Conservation (phyloP, 2,888 invertebrate genomes). For the Linnaemya vulpina region DNA sequence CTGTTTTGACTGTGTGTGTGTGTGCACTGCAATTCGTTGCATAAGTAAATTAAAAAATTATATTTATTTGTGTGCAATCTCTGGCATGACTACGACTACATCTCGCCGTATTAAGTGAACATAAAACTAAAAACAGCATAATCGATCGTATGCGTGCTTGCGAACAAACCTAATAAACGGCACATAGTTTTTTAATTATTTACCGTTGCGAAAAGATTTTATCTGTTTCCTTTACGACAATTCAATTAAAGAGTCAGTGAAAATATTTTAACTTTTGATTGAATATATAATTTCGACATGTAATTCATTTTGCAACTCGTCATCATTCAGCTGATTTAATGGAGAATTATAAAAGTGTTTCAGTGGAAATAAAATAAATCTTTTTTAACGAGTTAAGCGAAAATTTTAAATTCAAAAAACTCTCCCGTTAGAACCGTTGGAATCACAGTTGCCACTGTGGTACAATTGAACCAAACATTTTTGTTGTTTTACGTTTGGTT, state of each 20-base stretch:
- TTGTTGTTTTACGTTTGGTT: too few relatives aligned
- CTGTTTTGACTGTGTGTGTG: slow-evolving; percentile 17
- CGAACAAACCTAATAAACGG: slow-evolving; percentile 23
- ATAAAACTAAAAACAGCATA: neutral
- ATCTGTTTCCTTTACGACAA: neutral
- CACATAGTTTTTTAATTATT: neutral
- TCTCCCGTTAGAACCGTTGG: too few relatives aligned
- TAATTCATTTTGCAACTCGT: neutral
- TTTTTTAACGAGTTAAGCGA: too few relatives aligned
- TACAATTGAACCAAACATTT: too few relatives aligned
- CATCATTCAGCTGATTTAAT: too few relatives aligned
- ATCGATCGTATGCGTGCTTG: neutral
- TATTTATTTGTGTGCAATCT: neutral
- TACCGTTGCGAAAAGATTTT: neutral
- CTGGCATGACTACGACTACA: neutral
- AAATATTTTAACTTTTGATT: neutral
- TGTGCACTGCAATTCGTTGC: slow-evolving; percentile 6
- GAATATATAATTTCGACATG: neutral
- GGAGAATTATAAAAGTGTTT: too few relatives aligned
- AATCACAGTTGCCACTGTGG: too few relatives aligned
- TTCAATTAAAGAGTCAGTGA: neutral
- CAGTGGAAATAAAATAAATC: too few relatives aligned
- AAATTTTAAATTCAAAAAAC: too few relatives aligned
- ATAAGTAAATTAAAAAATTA: slow-evolving; percentile 45
- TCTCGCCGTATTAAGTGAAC: neutral